Conservation (phyloP, 2,797 vertebrate species). For the Okamejei kenojei region DNA sequence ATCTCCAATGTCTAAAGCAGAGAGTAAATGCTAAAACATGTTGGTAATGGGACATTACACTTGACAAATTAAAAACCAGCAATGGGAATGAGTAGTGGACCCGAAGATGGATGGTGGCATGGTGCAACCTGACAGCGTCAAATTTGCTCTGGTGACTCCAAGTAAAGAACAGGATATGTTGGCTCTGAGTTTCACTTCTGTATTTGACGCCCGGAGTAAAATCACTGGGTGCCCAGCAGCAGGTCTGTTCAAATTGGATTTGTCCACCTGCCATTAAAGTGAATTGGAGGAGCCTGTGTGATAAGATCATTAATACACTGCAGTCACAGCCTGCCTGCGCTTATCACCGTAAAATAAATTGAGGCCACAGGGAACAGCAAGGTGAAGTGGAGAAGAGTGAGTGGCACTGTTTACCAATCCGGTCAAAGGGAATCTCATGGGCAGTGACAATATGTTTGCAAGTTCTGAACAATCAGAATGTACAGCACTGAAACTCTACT, state of each 20-base stretch:
- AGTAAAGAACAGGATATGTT: neutral
- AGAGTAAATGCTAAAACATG: neutral
- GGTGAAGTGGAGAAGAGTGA: neutral
- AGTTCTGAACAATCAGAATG: neutral
- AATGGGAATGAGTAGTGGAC: neutral
- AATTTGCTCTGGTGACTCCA: neutral
- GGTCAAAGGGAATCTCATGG: neutral
- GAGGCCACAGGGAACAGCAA: neutral
- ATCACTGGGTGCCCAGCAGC: neutral
- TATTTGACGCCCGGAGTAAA: neutral
- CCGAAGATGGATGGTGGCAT: neutral
- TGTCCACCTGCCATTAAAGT: slow-evolving; percentile 5
- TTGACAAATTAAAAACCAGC: neutral
- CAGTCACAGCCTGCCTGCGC: neutral
- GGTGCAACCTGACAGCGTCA: neutral
- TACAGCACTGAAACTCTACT: neutral
- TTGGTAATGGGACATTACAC: neutral
- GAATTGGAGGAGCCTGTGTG: neutral
- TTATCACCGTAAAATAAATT: slow-evolving; percentile 19
- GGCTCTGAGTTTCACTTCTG: neutral
- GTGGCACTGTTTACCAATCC: slow-evolving; percentile 4
- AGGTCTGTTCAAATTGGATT: neutral
- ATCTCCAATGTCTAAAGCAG: too few species aligned
- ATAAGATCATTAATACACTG: neutral
- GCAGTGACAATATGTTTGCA: neutral